Evolutionary conservation across 2,888 invertebrate species (phyloP).

Genomic region (Gortyna flavago): DNA sequence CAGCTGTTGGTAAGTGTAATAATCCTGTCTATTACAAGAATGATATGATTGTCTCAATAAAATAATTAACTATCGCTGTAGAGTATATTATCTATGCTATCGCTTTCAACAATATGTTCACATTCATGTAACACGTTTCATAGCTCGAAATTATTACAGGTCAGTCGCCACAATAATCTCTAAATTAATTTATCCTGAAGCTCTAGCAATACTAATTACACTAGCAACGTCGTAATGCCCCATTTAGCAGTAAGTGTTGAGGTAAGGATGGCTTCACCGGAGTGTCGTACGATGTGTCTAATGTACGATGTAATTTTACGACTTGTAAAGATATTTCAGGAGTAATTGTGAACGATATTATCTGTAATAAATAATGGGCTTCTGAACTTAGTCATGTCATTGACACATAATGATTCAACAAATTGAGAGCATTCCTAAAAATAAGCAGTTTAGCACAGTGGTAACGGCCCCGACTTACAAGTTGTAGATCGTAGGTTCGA

Average conservation of each 20-base stretch:
- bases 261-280: conserved; percentile 28
- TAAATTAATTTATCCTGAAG: conserved; percentile 55
- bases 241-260: conserved; percentile 44
- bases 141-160: conserved; percentile 20
- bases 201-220: conserved; percentile 44
- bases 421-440: neutral
- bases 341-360: neutral
- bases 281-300: conserved; percentile 10
- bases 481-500: no score
- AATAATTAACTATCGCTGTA: no score
- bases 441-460: no score
- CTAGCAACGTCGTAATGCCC: conserved; percentile 27
- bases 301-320: conserved; percentile 4
- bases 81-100: no score
- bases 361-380: neutral
- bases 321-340: neutral
- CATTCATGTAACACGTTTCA: neutral
- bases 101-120: neutral
- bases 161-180: conserved; percentile 28
- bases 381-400: neutral
- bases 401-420: neutral
- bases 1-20: no score
- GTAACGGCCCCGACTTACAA: no score
- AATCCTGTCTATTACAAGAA: no score
- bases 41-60: no score